Conservation (phyloP, 2,113 vertebrate species). For the Osmerus mordax region DNA sequence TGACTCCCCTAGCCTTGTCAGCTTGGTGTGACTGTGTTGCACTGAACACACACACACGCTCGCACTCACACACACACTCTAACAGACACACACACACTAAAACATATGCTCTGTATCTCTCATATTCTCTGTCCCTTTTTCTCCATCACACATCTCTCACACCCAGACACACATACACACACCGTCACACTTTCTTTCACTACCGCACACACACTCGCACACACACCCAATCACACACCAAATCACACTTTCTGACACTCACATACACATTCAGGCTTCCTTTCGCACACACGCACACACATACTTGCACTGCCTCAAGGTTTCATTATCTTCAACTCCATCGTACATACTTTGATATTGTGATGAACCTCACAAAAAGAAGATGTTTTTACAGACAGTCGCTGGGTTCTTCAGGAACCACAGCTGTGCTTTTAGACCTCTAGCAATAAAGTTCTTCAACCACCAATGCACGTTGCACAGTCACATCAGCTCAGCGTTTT, state of each 20-base stretch:
- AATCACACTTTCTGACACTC: background rate
- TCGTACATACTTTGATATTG: slow-evolving; percentile 39
- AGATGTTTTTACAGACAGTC: no score
- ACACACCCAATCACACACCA: background rate
- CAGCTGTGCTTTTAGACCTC: no score
- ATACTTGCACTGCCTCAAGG: no score
- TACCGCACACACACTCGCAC: background rate
- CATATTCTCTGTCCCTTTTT: no score
- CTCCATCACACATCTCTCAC: no score
- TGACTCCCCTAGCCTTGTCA: no score
- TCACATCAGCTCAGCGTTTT: no score
- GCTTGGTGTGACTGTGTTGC: background rate
- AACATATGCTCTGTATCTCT: no score
- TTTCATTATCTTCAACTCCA: slow-evolving; percentile 18
- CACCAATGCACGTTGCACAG: no score
- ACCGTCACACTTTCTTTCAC: background rate
- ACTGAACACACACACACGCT: background rate
- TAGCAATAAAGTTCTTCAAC: no score
- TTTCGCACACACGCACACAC: background rate
- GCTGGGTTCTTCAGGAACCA: no score
- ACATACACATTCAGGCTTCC: background rate
- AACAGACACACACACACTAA: background rate
- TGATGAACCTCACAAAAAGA: slow-evolving; percentile 4
- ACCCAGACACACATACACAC: background rate
- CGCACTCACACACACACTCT: background rate